Evolutionary conservation across 2,888 invertebrate genomes (phyloP).

Genomic region (Parelbella ahira): DNA sequence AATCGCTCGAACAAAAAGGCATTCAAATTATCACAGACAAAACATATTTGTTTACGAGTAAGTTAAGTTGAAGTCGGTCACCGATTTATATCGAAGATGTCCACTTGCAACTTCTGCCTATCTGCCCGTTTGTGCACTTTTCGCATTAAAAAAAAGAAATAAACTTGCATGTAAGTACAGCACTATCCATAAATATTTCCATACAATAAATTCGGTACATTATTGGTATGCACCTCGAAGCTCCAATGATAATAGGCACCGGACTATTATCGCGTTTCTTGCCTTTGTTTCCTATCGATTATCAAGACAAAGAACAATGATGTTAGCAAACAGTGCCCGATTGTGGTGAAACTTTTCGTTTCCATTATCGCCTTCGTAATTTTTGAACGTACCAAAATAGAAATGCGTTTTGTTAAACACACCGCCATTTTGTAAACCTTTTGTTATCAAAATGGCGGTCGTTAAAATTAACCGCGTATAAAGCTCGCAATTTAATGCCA

Average conservation of each 20-base stretch:
- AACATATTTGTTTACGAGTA: no score
- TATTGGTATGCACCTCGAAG: slow-evolving; percentile 9
- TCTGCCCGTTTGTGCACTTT: no score
- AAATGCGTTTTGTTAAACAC: slow-evolving; percentile 9
- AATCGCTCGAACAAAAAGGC: no score
- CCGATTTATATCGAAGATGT: no score
- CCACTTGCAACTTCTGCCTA: no score
- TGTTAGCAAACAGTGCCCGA: slow-evolving; percentile 29
- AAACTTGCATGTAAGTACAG: no score
- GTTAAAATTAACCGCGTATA: slow-evolving; percentile 13
- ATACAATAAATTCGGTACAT: neutral
- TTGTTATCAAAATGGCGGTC: slow-evolving; percentile 17
- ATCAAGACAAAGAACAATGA: slow-evolving; percentile 33
- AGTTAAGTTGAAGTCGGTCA: no score
- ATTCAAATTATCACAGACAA: no score
- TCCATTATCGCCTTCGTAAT: slow-evolving; percentile 22
- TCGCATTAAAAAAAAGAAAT: no score
- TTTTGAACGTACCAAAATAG: slow-evolving; percentile 15
- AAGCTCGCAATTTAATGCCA: slow-evolving; percentile 3
- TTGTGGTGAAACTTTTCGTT: slow-evolving; percentile 29
- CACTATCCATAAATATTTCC: no score
- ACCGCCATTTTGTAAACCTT: slow-evolving; percentile 16
- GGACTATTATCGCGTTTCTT: slow-evolving; percentile 30
- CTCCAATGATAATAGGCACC: slow-evolving; percentile 5
- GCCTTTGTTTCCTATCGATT: slow-evolving; percentile 35